Conservation (phyloP, 2,113 vertebrate species). For the Cercocebus atys region DNA sequence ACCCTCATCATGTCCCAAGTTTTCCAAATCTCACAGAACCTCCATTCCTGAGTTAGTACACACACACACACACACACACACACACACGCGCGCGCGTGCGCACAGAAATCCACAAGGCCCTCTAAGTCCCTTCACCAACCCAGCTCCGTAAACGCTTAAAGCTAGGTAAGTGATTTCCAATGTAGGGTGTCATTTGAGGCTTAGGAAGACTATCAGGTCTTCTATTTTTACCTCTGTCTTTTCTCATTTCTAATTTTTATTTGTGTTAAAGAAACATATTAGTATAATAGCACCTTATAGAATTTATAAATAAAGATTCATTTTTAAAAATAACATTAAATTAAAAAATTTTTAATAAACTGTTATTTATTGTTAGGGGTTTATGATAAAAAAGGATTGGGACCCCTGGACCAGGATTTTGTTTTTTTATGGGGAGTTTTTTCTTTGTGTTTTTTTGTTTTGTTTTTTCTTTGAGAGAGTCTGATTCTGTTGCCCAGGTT, state of each 20-base stretch:
- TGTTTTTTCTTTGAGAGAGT: too few relatives aligned
- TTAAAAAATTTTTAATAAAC: background rate
- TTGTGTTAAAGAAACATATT: background rate
- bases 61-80: background rate
- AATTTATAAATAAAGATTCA: background rate
- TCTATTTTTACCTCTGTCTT: background rate
- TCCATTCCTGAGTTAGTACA: background rate
- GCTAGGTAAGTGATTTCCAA: background rate
- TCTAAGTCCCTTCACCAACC: too few relatives aligned
- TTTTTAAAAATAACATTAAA: background rate
- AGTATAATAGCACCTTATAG: background rate
- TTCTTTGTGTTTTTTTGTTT: too few relatives aligned
- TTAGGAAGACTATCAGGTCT: background rate
- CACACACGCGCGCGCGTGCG: fast-evolving
- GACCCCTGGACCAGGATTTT: too few relatives aligned
- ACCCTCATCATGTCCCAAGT: background rate
- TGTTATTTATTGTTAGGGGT: background rate
- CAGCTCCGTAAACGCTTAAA: background rate
- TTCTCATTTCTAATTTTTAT: conserved; percentile 10
- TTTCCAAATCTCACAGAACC: background rate
- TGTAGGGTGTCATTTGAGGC: background rate
- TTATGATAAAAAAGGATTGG: background rate
- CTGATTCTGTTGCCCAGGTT: too few relatives aligned
- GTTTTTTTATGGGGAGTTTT: too few relatives aligned
- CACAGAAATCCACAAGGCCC: too few relatives aligned